Evolutionary conservation across 64 coral and sea anemone species (phyloP).

Genomic region (Trachythela sp.): DNA sequence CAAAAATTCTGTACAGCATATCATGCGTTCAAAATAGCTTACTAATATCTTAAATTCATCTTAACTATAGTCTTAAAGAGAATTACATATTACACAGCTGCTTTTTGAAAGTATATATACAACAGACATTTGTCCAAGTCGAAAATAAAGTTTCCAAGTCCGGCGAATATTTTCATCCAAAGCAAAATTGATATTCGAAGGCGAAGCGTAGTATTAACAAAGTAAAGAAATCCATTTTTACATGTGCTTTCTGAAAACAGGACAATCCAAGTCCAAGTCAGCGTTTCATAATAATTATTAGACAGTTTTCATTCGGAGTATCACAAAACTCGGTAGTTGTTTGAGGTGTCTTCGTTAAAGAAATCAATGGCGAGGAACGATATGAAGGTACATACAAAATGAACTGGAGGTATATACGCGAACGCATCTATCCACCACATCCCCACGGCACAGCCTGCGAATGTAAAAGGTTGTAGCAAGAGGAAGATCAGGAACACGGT

Average conservation of each 20-base stretch:
- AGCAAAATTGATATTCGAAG: neutral
- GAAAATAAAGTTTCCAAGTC: neutral
- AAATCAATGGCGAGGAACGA: slow-evolving; percentile 92
- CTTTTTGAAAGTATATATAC: too few species aligned
- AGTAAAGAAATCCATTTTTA: neutral
- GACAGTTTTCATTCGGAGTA: too few species aligned
- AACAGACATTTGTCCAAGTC: neutral
- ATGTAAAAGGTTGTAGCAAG: slow-evolving; percentile 76
- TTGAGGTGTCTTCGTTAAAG: slow-evolving; percentile 63
- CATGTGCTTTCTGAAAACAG: neutral
- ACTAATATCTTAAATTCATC: too few species aligned
- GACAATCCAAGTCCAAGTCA: too few species aligned
- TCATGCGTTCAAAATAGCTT: neutral
- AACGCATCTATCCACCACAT: slow-evolving; percentile 83
- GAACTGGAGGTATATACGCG: slow-evolving; percentile 74
- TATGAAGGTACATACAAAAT: slow-evolving; percentile 80
- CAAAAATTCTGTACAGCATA: too few species aligned
- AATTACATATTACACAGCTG: too few species aligned
- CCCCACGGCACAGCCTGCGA: slow-evolving; percentile 71
- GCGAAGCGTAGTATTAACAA: neutral
- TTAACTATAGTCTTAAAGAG: too few species aligned
- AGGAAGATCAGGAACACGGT: slow-evolving; percentile 83
- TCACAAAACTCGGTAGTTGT: neutral
- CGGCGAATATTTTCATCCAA: neutral
- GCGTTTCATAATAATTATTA: too few species aligned